Conservation (phyloP, 2,113 vertebrate genomes). For the Motacilla tschutschensis region DNA sequence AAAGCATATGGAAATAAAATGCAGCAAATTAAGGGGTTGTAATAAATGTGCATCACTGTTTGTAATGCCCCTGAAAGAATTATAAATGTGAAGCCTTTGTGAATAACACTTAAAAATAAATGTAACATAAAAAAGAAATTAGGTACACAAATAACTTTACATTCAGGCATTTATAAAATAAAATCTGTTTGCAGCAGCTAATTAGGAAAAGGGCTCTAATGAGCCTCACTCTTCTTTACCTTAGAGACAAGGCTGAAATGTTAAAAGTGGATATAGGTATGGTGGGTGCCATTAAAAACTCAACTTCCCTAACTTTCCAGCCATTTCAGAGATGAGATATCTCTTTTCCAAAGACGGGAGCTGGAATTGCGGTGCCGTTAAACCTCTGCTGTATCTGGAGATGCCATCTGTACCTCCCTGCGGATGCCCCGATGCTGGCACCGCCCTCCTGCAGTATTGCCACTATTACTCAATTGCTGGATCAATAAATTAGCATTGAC, state of each 20-base stretch:
- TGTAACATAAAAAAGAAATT: conserved; percentile 79
- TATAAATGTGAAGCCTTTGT: conserved; percentile 74
- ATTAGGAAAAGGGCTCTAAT: conserved; percentile 67
- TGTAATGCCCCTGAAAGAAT: conserved; percentile 74
- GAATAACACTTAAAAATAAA: conserved; percentile 79
- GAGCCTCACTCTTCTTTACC: conserved; percentile 53
- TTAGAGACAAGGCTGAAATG: conserved; percentile 47
- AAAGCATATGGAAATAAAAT: conserved; percentile 80
- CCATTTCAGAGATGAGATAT: conserved; percentile 28
- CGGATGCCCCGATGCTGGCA: not conserved
- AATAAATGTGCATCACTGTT: conserved; percentile 68
- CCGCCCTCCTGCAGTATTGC: not conserved
- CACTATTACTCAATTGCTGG: not conserved
- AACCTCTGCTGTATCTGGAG: not conserved
- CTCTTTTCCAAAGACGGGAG: not conserved
- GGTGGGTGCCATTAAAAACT: conserved; percentile 46
- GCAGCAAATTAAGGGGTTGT: conserved; percentile 68
- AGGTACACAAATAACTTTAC: conserved; percentile 78
- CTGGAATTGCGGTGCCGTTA: not conserved
- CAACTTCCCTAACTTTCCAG: conserved; percentile 19
- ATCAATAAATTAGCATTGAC: not conserved
- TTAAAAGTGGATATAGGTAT: conserved; percentile 20
- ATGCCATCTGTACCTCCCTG: conserved; percentile 2
- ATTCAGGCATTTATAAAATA: conserved; percentile 67
- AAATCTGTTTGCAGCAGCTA: conserved; percentile 74